Conservation (phyloP, 2,113 vertebrate species). For the Rynchops niger region DNA sequence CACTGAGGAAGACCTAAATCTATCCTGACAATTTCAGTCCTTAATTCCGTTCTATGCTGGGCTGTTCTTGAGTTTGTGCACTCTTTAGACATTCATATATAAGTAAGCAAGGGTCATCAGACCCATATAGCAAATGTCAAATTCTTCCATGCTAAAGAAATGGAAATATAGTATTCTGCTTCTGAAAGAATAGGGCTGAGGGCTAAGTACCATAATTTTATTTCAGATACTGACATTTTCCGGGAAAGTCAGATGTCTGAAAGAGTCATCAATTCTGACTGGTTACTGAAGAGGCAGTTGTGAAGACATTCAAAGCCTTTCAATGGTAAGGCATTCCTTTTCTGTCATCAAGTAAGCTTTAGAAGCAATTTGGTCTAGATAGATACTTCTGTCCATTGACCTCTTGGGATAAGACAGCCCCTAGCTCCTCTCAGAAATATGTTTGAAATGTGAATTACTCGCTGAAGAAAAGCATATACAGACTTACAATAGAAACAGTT, state of each 20-base stretch:
- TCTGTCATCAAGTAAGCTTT: conserved; percentile 24
- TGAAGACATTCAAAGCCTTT: conserved; percentile 43
- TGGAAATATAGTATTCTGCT: background rate
- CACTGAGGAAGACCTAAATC: background rate
- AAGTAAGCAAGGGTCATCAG: conserved; percentile 5
- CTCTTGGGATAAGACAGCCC: background rate
- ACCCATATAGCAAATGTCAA: conserved; percentile 32
- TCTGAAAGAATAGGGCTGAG: conserved; percentile 16
- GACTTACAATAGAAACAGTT: conserved; percentile 21
- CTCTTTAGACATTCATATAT: background rate
- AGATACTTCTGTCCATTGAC: conserved; percentile 50
- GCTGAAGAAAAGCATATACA: background rate
- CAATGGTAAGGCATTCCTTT: conserved; percentile 23
- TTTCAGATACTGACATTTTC: conserved; percentile 48
- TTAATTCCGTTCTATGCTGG: background rate
- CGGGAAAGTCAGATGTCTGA: conserved; percentile 15
- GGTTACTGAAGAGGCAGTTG: conserved; percentile 44
- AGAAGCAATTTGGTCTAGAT: conserved; percentile 44
- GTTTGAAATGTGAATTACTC: conserved; percentile 52
- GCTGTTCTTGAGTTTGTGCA: background rate
- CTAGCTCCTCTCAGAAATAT: conserved; percentile 37
- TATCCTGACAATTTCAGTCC: background rate
- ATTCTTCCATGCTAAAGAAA: conserved; percentile 28
- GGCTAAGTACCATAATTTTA: conserved; percentile 37
- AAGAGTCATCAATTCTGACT: conserved; percentile 39